Conservation (phyloP, 1,140 invertebrate genomes). For the Microplitis demolitor region DNA sequence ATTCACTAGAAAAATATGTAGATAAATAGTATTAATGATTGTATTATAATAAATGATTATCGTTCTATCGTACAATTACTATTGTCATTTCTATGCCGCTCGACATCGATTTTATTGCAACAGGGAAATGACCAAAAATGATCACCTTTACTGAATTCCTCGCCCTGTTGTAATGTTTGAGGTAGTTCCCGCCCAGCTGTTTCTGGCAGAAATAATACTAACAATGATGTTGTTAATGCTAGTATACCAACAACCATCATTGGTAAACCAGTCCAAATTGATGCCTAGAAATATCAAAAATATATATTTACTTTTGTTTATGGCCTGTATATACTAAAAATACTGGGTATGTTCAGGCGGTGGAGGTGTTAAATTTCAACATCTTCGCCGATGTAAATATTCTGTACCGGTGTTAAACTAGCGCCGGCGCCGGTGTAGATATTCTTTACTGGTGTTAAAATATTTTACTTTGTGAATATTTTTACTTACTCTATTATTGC, state of each 20-base stretch:
- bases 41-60: neutral
- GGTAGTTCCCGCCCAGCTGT: conserved; percentile 72
- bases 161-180: conserved; percentile 73
- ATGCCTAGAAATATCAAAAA: conserved; percentile 55
- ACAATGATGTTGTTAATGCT: conserved; percentile 63
- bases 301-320: neutral
- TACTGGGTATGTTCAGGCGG: neutral
- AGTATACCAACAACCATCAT: conserved; percentile 62
- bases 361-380: neutral
- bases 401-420: too few relatives aligned
- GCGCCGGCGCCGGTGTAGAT: too few relatives aligned
- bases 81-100: conserved; percentile 18
- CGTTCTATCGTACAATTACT: conserved; percentile 16
- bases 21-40: neutral
- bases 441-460: too few relatives aligned
- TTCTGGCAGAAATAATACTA: conserved; percentile 71
- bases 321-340: too few relatives aligned
- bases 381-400: too few relatives aligned
- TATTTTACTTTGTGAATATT: too few relatives aligned
- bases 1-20: neutral
- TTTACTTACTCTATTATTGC: neutral
- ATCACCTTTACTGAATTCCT: conserved; percentile 70
- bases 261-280: conserved; percentile 63
- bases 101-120: conserved; percentile 24
- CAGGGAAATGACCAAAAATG: conserved; percentile 63